Evolutionary conservation across 2,113 vertebrate genomes (phyloP).

Genomic region (Eulemur macaco): DNA sequence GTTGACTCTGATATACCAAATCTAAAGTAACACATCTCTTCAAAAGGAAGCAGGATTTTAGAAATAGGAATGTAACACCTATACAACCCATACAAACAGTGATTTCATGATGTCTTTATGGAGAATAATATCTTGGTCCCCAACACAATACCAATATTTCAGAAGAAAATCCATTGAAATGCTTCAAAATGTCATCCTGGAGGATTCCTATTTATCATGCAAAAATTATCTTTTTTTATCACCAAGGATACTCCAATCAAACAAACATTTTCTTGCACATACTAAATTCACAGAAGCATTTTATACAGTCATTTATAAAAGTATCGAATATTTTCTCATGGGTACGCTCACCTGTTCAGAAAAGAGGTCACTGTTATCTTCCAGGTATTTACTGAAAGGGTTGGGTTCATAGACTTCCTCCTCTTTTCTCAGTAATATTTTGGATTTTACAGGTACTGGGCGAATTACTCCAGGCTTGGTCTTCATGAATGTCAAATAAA

Average conservation of each 20-base stretch:
- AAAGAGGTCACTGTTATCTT: constrained; percentile 79
- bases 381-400: constrained; percentile 86
- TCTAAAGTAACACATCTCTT: background rate
- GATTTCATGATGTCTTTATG: background rate
- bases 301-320: background rate
- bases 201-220: background rate
- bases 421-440: constrained; percentile 82
- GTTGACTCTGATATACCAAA: background rate
- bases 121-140: background rate
- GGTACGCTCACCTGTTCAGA: constrained; percentile 84
- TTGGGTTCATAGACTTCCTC: constrained; percentile 86
- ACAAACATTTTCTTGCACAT: background rate
- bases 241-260: background rate
- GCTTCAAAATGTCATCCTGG: constrained; percentile 38
- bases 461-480: constrained; percentile 94
- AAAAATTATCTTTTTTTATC: background rate
- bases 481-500: constrained; percentile 79
- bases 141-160: background rate
- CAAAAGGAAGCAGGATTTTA: background rate
- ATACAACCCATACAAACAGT: background rate
- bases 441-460: constrained; percentile 86
- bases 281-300: background rate
- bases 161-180: background rate
- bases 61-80: background rate
- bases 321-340: background rate